Evolutionary conservation across 2,888 invertebrate species (phyloP), one percentile per base, ranked within the genome.

Genomic region (Polydrusus cervinus): DNA sequence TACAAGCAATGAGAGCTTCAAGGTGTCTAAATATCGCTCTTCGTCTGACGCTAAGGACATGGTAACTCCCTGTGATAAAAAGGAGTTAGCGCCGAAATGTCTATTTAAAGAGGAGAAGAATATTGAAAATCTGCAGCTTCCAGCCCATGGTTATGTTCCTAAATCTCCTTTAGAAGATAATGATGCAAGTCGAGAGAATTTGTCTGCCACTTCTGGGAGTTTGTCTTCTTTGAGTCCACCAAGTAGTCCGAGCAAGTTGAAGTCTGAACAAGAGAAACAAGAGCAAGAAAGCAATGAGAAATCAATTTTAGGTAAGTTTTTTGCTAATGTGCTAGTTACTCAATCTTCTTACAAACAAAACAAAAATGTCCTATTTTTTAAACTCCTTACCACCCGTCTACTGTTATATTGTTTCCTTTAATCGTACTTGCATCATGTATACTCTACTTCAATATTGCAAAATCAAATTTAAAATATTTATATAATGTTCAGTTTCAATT

Each of bases 201-300:
- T 87, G 73, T 87, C 87, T 18, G 86, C 81, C 1, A 86, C 87
- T 18, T 86, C 87, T n/a, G 87, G 85, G 11, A 87, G 87, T 82
- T 79, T 87, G 73, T 87, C 87, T 3, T 88, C 87, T 11, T 79
- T 87, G 18, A 87, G 87, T 80, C 87, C 87, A 43, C 87, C 87
- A 0, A 87, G 86, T 69, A 88, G 88, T 80, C 87, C 90, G 0
- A 83, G 84, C 68, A 84, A 82, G 73, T 65, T 84, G 47, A 85
- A 82, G 77, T 85, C 85, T 20, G 87, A 86, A 75, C 84, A 85
- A 76, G 87, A 87, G 79, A 90, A 90, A 80, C 90, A 90, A 82
- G 90, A 90, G 80, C 88, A 89, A 65, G 90, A 90, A 82, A 87
- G 88, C 72, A 90, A 89, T 71, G 90, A 90, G 84, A 90, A 90